These are phyloP conservation scores for Muntiacus muntjak DNA, from an alignment of 2,113 vertebrate species.

Conservation along the genomic window DNA sequence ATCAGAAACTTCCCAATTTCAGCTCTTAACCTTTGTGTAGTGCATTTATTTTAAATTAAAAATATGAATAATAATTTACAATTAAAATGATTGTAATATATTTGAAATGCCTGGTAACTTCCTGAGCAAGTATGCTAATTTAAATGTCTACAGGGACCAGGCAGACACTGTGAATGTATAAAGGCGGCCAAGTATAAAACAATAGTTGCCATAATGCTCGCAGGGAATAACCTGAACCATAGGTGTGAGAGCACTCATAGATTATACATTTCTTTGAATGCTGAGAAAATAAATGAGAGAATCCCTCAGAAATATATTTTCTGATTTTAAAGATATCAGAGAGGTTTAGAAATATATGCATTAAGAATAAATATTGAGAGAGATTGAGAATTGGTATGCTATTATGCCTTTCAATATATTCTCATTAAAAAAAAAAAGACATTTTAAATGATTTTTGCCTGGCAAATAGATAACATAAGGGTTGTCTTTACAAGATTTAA, in stretches of 20 bases:
- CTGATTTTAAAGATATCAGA: background rate
- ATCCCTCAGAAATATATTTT: background rate
- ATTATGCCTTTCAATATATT: background rate
- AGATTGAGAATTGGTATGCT: background rate
- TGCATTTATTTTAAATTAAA: conserved; percentile 1
- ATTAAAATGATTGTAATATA: background rate
- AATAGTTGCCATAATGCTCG: background rate
- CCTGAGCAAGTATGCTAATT: background rate
- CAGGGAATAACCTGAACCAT: background rate
- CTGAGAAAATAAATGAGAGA: background rate
- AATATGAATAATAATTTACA: background rate
- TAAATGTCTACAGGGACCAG: background rate
- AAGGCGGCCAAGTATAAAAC: background rate
- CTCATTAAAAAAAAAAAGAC: background rate
- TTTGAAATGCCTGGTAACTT: background rate
- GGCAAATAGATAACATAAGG: background rate
- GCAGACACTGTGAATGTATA: background rate
- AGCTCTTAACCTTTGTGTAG: background rate
- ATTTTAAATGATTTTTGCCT: background rate
- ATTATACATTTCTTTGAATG: background rate
- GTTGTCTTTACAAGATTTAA: background rate
- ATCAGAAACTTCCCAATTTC: background rate
- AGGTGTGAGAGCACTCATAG: background rate
- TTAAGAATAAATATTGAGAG: background rate
- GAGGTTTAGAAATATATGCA: background rate